These are phyloP conservation scores for Notospermus geniculatus DNA, from an alignment of 1,140 invertebrate species.

Conservation along the genomic window DNA sequence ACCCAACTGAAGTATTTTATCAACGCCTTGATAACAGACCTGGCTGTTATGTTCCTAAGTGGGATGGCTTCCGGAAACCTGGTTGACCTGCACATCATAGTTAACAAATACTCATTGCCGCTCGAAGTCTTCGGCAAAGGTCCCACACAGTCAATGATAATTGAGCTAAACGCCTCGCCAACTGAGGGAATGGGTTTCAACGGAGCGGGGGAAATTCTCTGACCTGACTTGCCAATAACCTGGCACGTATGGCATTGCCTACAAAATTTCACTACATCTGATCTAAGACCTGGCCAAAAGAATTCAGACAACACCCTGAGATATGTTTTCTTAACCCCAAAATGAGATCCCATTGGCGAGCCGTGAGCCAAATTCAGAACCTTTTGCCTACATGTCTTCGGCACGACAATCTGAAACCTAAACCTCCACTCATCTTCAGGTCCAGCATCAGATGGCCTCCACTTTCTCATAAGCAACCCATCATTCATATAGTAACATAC, in stretches of 20 bases:
- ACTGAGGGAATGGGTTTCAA: constrained; percentile 16
- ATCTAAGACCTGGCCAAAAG: neutral
- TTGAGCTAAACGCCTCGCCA: constrained; percentile 22
- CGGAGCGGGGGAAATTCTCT: constrained; percentile 11
- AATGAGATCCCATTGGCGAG: constrained; percentile 14
- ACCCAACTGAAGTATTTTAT: constrained; percentile 22
- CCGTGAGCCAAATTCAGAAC: constrained; percentile 19
- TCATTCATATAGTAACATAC: neutral
- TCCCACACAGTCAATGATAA: neutral
- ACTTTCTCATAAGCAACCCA: constrained; percentile 6
- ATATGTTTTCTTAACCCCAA: constrained; percentile 14
- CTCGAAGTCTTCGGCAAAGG: neutral
- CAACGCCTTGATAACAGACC: too few species aligned
- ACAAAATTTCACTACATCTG: constrained; percentile 15
- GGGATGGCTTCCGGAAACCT: too few species aligned
- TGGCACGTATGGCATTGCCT: constrained; percentile 22
- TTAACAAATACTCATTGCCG: neutral
- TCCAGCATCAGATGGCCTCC: neutral
- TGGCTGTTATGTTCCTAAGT: too few species aligned
- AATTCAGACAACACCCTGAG: neutral
- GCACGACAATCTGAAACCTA: constrained; percentile 16
- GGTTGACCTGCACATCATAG: neutral
- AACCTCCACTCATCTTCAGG: constrained; percentile 12
- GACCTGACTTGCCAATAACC: constrained; percentile 20
- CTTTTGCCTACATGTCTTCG: constrained; percentile 3